Percentiles rank a stretch among this genome's conserved stretches.
These are phyloP conservation scores for Tubulanus polymorphus DNA, from an alignment of 2,888 invertebrate species.

Conservation along the genomic window DNA sequence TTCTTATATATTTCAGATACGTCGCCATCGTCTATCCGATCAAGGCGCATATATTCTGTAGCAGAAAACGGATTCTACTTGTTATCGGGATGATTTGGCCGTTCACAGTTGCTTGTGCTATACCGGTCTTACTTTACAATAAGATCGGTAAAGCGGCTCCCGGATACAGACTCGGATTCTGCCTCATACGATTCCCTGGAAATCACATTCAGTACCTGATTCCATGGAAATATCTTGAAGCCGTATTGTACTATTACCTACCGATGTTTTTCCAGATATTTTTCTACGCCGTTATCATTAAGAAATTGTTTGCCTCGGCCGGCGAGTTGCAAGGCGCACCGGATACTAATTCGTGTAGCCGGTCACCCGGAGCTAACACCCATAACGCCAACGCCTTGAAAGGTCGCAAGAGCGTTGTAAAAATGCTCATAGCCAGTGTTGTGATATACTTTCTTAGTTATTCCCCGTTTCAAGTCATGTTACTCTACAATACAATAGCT, in stretches of 20 bases:
- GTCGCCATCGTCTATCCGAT: conserved; percentile 54
- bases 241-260: conserved; percentile 46
- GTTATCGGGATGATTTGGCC: conserved; percentile 51
- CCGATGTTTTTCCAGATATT: conserved; percentile 48
- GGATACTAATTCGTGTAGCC: conserved; percentile 28
- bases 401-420: conserved; percentile 53
- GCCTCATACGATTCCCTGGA: conserved; percentile 39
- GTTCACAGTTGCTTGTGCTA: conserved; percentile 39
- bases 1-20: conserved; percentile 40
- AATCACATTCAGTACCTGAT: conserved; percentile 28
- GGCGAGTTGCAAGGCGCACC: conserved; percentile 30
- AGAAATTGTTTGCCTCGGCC: conserved; percentile 43
- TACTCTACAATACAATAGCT: conserved; percentile 43
- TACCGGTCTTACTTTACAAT: conserved; percentile 48
- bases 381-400: conserved; percentile 38
- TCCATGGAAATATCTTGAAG: conserved; percentile 47
- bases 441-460: conserved; percentile 56
- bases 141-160: conserved; percentile 28
- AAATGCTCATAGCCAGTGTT: conserved; percentile 56
- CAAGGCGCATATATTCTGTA: conserved; percentile 51
- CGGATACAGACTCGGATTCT: conserved; percentile 32
- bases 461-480: conserved; percentile 53
- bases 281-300: conserved; percentile 46
- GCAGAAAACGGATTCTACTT: conserved; percentile 40
- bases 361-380: too few species aligned